Conservation (phyloP, 2,888 invertebrate species). For the Orchestes rusci region DNA sequence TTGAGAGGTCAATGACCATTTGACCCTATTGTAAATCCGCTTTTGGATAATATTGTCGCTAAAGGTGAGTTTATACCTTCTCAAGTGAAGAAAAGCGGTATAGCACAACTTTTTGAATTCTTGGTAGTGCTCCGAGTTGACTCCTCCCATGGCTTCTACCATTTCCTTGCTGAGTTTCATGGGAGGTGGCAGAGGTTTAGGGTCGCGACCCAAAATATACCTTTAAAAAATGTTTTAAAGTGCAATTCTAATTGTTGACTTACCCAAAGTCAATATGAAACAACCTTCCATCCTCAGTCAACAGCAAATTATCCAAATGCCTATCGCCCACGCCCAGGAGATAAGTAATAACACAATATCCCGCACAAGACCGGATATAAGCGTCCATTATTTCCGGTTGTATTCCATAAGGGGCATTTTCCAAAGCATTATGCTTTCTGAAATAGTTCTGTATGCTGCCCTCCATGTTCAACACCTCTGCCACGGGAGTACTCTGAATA, state of each 20-base stretch:
- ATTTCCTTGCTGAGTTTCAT: slow-evolving; percentile 99
- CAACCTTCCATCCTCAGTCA: slow-evolving; percentile 83
- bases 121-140: slow-evolving; percentile 85
- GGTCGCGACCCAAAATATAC: slow-evolving; percentile 86
- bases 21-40: too few relatives aligned
- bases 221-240: slow-evolving; percentile 6
- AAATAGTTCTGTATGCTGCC: slow-evolving; percentile 92
- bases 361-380: slow-evolving; percentile 92
- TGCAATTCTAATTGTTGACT: background rate
- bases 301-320: slow-evolving; percentile 92
- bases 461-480: slow-evolving; percentile 81
- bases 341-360: slow-evolving; percentile 98
- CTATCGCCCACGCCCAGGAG: slow-evolving; percentile 95
- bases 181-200: slow-evolving; percentile 96
- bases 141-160: slow-evolving; percentile 96
- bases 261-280: slow-evolving; percentile 98
- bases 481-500: slow-evolving; percentile 86
- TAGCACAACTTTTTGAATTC: slow-evolving; percentile 92
- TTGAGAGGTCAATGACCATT: too few relatives aligned
- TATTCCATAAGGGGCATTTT: slow-evolving; percentile 84
- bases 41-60: too few relatives aligned
- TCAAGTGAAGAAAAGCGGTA: slow-evolving; percentile 89
- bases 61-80: too few relatives aligned
- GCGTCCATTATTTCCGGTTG: slow-evolving; percentile 94
- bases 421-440: slow-evolving; percentile 81